Conservation (phyloP, 2,888 invertebrate genomes). For the Crepidodera aurea region DNA sequence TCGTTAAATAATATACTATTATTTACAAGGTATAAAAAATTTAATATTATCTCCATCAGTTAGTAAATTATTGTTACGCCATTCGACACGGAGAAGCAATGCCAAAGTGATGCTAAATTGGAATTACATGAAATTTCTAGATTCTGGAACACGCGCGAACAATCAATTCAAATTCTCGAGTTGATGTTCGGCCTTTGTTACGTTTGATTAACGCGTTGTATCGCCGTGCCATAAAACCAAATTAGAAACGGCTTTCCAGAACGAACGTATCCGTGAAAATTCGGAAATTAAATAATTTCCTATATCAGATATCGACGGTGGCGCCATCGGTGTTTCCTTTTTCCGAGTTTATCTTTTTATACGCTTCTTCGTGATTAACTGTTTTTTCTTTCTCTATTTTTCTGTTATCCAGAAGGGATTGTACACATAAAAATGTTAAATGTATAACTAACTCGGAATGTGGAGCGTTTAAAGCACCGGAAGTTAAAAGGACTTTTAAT, state of each 20-base stretch:
- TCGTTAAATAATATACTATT: too few species aligned
- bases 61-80: background rate
- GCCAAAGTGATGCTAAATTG: background rate
- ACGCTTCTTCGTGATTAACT: background rate
- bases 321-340: constrained; percentile 5
- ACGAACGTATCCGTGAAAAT: constrained; percentile 42
- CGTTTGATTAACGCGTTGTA: constrained; percentile 16
- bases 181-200: constrained; percentile 4
- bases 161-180: constrained; percentile 9
- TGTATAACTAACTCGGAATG: too few species aligned
- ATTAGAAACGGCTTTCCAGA: constrained; percentile 42
- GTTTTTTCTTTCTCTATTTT: too few species aligned
- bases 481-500: too few species aligned
- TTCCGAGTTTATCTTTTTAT: background rate
- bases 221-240: constrained; percentile 39
- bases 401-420: too few species aligned
- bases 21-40: too few species aligned
- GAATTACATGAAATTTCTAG: background rate
- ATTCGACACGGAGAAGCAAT: background rate
- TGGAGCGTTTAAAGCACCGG: too few species aligned
- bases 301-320: constrained; percentile 43
- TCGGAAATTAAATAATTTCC: constrained; percentile 53
- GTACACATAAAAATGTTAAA: too few species aligned
- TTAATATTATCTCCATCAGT: too few species aligned
- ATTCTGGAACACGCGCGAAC: background rate